Base-by-base conservation (phyloP, 2,888 invertebrate species). In the Malachius bipustulatus region DNA sequence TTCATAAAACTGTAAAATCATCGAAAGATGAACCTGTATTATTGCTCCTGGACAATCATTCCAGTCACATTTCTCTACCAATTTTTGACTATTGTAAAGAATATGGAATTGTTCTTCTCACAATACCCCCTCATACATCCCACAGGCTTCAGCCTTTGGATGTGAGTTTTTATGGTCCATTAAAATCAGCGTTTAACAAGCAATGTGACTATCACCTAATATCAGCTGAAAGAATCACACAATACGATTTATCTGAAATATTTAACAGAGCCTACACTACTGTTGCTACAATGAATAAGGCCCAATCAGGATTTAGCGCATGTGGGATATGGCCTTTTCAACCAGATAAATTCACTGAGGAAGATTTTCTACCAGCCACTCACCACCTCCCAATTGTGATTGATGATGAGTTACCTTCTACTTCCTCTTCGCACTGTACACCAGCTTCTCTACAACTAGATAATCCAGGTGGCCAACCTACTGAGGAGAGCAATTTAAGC, bases 211-310 rank as follows among this genome's bases (percentile, higher is more conserved):
- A 34, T 31, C 19, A 32, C 32, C 30, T 32, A 32, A 30, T 14
- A 24, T 26, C 14, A 14, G n/a, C n/a, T n/a, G n/a, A n/a, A n/a
- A n/a, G n/a, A n/a, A n/a, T n/a, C n/a, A n/a, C n/a, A n/a, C n/a
- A n/a, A n/a, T n/a, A n/a, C n/a, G n/a, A 30, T 30, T 30, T 38
- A 26, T 14, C 37, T 16, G 38, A 15, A 38, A 34, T 35, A 38
- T 38, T 38, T n/a, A 35, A 38, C 33, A 36, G 13, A 36, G 39
- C 36, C n/a, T 35, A 35, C 29, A 14, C 26, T 38, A n/a, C n/a
- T n/a, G n/a, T n/a, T n/a, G n/a, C n/a, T n/a, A n/a, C n/a, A n/a
- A n/a, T n/a, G n/a, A n/a, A n/a, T n/a, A n/a, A n/a, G n/a, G n/a
- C n/a, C n/a, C n/a, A n/a, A n/a, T n/a, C n/a, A n/a, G n/a, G n/a